Conservation (phyloP, 2,888 invertebrate species). For the Kuschelorhynchus macadamiae region DNA sequence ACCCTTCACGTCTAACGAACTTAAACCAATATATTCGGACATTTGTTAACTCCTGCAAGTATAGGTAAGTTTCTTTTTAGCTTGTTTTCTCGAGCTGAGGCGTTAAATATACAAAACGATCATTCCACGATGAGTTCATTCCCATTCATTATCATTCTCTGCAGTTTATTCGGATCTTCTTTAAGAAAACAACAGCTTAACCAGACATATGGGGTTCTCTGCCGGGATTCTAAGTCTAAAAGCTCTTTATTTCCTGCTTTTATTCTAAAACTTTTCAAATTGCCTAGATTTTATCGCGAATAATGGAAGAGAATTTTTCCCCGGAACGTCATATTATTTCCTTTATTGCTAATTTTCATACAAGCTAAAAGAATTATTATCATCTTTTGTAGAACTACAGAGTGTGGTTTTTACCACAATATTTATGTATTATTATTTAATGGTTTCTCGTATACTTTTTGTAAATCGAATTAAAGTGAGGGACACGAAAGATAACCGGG, state of each 20-base stretch:
- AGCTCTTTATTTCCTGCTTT: constrained; percentile 38
- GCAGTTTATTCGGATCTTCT: constrained; percentile 30
- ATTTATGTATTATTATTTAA: no score
- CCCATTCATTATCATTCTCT: constrained; percentile 20
- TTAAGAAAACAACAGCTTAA: constrained; percentile 42
- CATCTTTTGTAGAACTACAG: no score
- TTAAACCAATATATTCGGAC: no score
- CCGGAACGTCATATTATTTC: constrained; percentile 35
- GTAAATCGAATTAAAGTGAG: no score
- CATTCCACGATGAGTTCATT: constrained; percentile 17
- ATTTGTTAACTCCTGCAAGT: no score
- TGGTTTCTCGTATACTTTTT: no score
- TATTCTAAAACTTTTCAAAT: constrained; percentile 44
- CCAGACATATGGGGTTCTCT: constrained; percentile 41
- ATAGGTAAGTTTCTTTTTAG: no score
- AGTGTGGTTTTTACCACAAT: no score
- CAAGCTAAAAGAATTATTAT: constrained; percentile 13
- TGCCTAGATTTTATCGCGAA: constrained; percentile 42
- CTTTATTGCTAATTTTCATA: constrained; percentile 40
- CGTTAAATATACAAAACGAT: constrained; percentile 27
- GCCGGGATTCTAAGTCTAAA: constrained; percentile 30
- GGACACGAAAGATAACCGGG: no score
- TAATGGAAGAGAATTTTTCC: constrained; percentile 39
- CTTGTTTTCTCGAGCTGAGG: no score
- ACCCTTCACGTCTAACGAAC: no score